These are phyloP conservation scores for Toxotes lorentzi DNA, from an alignment of 2,797 vertebrate species.

Conservation along the genomic window DNA sequence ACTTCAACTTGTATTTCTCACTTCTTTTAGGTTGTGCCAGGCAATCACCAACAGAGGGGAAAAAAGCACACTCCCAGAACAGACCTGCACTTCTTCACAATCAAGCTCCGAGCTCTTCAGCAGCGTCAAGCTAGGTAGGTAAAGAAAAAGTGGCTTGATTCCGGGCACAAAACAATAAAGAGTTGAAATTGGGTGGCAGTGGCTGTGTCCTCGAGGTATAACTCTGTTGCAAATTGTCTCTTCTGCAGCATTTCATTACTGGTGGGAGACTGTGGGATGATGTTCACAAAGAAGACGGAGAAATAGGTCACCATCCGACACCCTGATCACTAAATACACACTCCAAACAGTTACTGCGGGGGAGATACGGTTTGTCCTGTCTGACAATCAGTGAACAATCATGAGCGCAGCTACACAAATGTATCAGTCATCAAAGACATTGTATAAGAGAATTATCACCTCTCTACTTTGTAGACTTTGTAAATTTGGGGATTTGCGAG, in stretches of 20 bases:
- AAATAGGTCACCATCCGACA: conserved; percentile 63
- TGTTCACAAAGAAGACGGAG: conserved; percentile 45
- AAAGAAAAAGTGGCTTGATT: conserved; percentile 55
- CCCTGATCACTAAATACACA: conserved; percentile 53
- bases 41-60: conserved; percentile 51
- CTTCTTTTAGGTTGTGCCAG: conserved; percentile 53
- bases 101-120: conserved; percentile 47
- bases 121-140: conserved; percentile 39
- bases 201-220: conserved; percentile 61
- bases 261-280: conserved; percentile 44
- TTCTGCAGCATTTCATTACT: conserved; percentile 69
- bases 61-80: conserved; percentile 31
- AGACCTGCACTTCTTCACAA: conserved; percentile 58
- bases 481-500: conserved; percentile 18
- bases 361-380: conserved; percentile 43
- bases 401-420: conserved; percentile 35
- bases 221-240: conserved; percentile 71
- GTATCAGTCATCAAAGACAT: conserved; percentile 30
- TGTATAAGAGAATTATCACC: conserved; percentile 32
- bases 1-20: conserved; percentile 64
- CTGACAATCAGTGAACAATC: conserved; percentile 65
- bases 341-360: conserved; percentile 49
- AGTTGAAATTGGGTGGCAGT: conserved; percentile 67
- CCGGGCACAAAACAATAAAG: conserved; percentile 60
- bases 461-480: conserved; percentile 14